A percentile compares a stretch with the other conserved stretches of the same genome.
Evolutionary conservation across 2,888 invertebrate genomes (phyloP).

Genomic region (Escarpia spicata): DNA sequence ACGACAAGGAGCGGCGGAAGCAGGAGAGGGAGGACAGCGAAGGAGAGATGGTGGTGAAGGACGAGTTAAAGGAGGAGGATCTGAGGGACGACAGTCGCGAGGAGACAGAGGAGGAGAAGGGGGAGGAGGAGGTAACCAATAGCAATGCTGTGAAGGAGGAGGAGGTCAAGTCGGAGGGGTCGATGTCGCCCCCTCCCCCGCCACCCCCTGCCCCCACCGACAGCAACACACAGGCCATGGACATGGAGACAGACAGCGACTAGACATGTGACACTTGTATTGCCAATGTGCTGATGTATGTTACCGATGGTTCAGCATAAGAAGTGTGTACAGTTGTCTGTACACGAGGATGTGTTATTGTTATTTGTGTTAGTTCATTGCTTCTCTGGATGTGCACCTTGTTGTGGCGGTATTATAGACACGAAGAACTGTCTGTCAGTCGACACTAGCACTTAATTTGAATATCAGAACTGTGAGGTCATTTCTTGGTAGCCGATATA

Average conservation of each 20-base stretch:
- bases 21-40: neutral
- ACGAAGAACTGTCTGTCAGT: neutral
- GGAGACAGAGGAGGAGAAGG: neutral
- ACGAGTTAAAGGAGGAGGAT: neutral
- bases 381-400: neutral
- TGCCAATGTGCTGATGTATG: too few relatives aligned
- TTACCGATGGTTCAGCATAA: too few relatives aligned
- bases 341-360: neutral
- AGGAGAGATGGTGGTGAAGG: neutral
- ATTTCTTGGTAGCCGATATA: neutral
- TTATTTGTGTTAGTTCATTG: neutral
- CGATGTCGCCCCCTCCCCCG: neutral
- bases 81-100: neutral
- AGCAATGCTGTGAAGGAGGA: neutral
- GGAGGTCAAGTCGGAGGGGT: neutral
- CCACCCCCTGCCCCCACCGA: neutral
- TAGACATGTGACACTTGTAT: too few relatives aligned
- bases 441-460: too few relatives aligned
- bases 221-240: conserved; percentile 16
- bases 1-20: conserved; percentile 17
- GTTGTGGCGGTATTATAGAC: neutral
- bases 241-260: neutral
- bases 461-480: neutral
- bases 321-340: neutral
- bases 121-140: neutral